Base-by-base conservation (phyloP, 2,797 vertebrate species). In the Dendrocincla tyrannina region DNA sequence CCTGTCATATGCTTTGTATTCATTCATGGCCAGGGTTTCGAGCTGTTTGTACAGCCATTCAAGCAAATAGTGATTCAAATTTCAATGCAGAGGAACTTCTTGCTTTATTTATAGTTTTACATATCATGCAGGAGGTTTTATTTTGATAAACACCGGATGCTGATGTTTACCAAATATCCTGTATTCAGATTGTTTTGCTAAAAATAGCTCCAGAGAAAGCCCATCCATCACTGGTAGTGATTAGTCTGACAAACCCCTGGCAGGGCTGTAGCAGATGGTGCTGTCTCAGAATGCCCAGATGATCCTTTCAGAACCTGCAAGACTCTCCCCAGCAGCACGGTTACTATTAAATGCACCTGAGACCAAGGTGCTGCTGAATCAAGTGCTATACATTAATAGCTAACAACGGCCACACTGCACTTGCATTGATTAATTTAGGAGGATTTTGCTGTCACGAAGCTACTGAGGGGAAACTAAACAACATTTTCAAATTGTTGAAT, bases 91-190 rank as follows among this genome's bases (percentile, higher is more conserved):
- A 75, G 53, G 69, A 95, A 88, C 42, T 39, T 76, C 93, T 66
- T 78, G 50, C 41, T 91, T 72, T 89, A 85, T 94, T 93, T 96
- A 91, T 55, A 74, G 49, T 62, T 62, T 79, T 73, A 47, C 62
- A 90, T 76, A 88, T 76, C 47, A 47, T 12, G 50, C 47, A 62
- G 68, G 75, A 91, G 53, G 44, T 89, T 87, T 92, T 85, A 37
- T 70, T 91, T 67, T 78, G 49, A 47, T 67, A 88, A 89, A 70
- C 18, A 79, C 17, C 2, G 3, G 46, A 74, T 72, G 75, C 68
- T 68, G 59, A 24, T 59, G 75, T 72, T 92, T 85, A 91, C 72
- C 91, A 58, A 91, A 82, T 89, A 91, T 67, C 60, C 58, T 56
- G 70, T 55, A 33, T 64, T 91, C 17, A 9, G 19, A 84, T 58